Conservation (phyloP, 2,113 vertebrate species). For the Grantiella picta region DNA sequence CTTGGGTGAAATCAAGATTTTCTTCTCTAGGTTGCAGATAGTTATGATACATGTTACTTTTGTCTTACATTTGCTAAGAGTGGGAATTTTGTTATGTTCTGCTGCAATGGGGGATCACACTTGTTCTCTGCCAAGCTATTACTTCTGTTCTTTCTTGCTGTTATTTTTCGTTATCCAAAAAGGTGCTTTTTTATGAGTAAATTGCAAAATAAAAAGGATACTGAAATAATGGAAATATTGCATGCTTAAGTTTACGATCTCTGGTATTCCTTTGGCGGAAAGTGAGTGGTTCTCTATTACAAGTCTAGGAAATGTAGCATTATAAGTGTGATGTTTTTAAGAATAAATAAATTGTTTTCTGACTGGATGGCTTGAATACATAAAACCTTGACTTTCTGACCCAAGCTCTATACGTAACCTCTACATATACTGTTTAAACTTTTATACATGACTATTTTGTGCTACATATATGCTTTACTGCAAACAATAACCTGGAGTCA, state of each 20-base stretch:
- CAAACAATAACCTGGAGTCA: slow-evolving; percentile 63
- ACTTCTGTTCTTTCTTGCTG: neutral
- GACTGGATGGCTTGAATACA: neutral
- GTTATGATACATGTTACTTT: neutral
- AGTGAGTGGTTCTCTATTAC: neutral
- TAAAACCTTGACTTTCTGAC: slow-evolving; percentile 22
- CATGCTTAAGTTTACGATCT: neutral
- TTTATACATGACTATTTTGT: slow-evolving; percentile 12
- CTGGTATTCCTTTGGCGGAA: neutral
- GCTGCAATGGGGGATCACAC: neutral
- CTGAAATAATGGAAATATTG: neutral
- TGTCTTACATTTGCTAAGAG: neutral
- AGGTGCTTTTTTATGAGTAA: neutral
- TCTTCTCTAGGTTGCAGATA: neutral
- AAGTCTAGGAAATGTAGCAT: neutral
- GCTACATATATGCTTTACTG: slow-evolving; percentile 45
- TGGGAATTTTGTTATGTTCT: neutral
- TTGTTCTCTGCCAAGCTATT: neutral
- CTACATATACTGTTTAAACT: slow-evolving; percentile 16
- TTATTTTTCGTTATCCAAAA: neutral
- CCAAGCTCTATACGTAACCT: slow-evolving; percentile 18
- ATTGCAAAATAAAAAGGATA: neutral
- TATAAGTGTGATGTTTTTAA: neutral
- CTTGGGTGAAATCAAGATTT: neutral
- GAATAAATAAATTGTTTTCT: neutral